Evolutionary conservation across 2,888 invertebrate species (phyloP), one percentile per base, ranked within the genome.

Genomic region (Cerceris ruficornis): DNA sequence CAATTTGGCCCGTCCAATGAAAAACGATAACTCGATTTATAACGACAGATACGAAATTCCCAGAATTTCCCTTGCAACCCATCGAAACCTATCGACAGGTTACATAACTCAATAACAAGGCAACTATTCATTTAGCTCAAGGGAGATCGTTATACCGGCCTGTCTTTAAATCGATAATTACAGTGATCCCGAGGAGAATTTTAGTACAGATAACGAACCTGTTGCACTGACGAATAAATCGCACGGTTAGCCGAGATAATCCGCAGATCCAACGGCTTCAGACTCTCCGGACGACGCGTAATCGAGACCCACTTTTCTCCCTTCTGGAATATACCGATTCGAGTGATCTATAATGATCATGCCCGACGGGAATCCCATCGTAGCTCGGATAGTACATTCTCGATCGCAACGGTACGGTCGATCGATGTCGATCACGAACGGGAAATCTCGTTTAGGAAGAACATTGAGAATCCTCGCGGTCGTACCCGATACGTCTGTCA

Each of bases 401-500:
- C 28, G 60, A 46, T 28, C 46, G 57, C 64, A 64, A 67, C 41
- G 46, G 71, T 78, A 65, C 50, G 59, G n/a, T 46, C 52, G 41
- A 43, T 59, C 13, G 62, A 57, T 59, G 13, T 50, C 52, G 42
- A 42, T 64, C 9, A 9, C n/a, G 13, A n/a, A 11, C 6, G n/a
- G 46, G 39, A 55, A 49, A 70, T 50, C 49, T 9, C 13, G 43
- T 28, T 9, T 13, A 49, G 43, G 43, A 69, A 64, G 71, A 58
- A 28, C 49, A 69, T 46, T 42, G 52, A 69, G 75, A 70, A 82
- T 85, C 60, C 46, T 69, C 61, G 60, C 62, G 68, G 70, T 82
- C 73, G 64, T 71, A 54, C 50, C 46, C 69, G 66, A 84, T 80
- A 77, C 69, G 76, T 75, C 71, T 73, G 85, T 88, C 86, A 82